Evolutionary conservation across 2,113 vertebrate genomes (phyloP).

Genomic region (Andinoacara biseriatus): DNA sequence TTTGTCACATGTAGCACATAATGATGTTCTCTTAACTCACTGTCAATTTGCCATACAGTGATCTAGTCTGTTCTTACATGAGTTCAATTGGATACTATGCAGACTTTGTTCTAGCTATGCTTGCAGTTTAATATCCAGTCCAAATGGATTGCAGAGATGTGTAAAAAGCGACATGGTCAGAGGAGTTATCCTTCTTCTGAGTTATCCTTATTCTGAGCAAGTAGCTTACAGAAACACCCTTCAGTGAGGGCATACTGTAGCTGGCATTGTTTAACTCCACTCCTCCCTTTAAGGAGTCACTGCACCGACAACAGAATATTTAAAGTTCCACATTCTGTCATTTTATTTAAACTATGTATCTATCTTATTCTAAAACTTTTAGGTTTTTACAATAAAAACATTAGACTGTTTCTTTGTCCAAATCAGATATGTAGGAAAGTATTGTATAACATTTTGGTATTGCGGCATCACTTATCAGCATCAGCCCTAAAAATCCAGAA

Average conservation of each 20-base stretch:
- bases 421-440: neutral
- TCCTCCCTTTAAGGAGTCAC: no score
- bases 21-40: neutral
- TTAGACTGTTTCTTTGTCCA: no score
- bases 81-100: neutral
- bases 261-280: no score
- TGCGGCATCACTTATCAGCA: neutral
- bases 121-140: neutral
- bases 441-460: neutral
- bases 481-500: neutral
- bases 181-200: neutral
- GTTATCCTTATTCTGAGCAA: neutral
- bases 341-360: neutral
- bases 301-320: no score
- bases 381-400: neutral
- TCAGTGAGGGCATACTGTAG: neutral
- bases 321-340: no score
- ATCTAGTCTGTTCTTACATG: neutral
- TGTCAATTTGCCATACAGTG: neutral
- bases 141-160: neutral
- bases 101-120: neutral
- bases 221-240: no score
- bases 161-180: neutral
- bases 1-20: no score
- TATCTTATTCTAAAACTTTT: neutral